Evolutionary conservation across 2,888 invertebrate species (phyloP), one percentile per base, ranked within the genome.

Genomic region (Pseudoips prasinana): DNA sequence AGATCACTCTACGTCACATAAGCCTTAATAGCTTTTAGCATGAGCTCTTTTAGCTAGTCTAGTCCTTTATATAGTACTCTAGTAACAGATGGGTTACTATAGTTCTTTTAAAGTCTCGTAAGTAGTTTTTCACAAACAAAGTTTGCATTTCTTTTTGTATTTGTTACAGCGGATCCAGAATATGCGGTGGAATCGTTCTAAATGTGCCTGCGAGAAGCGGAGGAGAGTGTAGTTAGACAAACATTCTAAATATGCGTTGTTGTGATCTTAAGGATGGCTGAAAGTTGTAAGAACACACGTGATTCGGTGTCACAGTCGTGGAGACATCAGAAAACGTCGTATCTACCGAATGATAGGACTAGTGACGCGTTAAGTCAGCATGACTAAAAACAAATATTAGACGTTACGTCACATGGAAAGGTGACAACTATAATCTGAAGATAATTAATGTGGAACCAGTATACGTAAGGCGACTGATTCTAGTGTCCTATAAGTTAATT

Each of bases 141-240:
- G 14, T 58, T 31, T 52, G 58, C 63, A 75, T 64, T 51, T 58
- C 24, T 10, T 35, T 55, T 58, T 72, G 59, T 35, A 45, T 43
- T 86, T 81, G 74, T 85, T 87, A 73, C 73, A 88, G 87, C 61
- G 67, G 76, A 83, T 67, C 72, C 75, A 63, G 72, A 77, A 72
- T 79, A 77, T 82, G 83, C 74, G 65, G 82, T 88, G 88, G 88
- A 87, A 84, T 73, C 76, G 84, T 34, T 80, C 71, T 78, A 87
- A 83, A 46, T 88, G 88, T 46, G 46, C 57, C 1, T 88, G 88
- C 40, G 87, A 87, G 46, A 56, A 57, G 26, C 53, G 62, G 39
- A 67, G 58, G 49, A 66, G 45, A 36, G 30, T 29, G 24, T 42
- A 18, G 9, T 14, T 14, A 2, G 14, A 14, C 14, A 14, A 14